Evolutionary conservation across 1,140 invertebrate species (phyloP).

Genomic region (Formica exsecta): DNA sequence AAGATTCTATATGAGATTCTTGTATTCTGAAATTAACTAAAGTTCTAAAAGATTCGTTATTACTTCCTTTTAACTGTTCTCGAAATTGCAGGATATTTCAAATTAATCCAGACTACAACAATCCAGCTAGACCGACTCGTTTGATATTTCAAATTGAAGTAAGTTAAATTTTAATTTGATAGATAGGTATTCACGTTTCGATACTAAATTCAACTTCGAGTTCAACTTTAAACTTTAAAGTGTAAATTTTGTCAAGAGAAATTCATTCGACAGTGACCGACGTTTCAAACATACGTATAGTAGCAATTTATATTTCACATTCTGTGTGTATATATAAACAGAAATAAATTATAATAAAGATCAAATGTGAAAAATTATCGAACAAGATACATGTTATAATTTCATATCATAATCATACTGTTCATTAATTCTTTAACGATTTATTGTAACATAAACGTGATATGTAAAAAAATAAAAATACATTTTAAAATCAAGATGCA

Average conservation of each 20-base stretch:
- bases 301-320: constrained; percentile 37
- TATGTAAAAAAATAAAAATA: not conserved
- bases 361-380: not conserved
- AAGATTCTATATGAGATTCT: not conserved
- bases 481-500: not conserved
- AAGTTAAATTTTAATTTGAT: constrained; percentile 58
- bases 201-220: constrained; percentile 39
- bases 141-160: constrained; percentile 46
- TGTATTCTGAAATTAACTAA: not conserved
- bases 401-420: not conserved
- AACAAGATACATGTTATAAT: not conserved
- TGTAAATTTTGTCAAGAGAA: constrained; percentile 50
- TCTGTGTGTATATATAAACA: not conserved
- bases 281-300: not conserved
- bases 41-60: not conserved
- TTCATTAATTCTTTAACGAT: constrained; percentile 4
- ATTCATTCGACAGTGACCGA: constrained; percentile 3
- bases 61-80: not conserved
- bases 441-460: not conserved
- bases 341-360: constrained; percentile 36
- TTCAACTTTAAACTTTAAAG: constrained; percentile 56
- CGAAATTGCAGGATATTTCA: not conserved
- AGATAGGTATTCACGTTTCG: constrained; percentile 46
- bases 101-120: constrained; percentile 30
- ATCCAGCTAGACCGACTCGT: not conserved